These are phyloP conservation scores for Cottoperca gobio DNA, from an alignment of 2,797 vertebrate species.

Conservation along the genomic window DNA sequence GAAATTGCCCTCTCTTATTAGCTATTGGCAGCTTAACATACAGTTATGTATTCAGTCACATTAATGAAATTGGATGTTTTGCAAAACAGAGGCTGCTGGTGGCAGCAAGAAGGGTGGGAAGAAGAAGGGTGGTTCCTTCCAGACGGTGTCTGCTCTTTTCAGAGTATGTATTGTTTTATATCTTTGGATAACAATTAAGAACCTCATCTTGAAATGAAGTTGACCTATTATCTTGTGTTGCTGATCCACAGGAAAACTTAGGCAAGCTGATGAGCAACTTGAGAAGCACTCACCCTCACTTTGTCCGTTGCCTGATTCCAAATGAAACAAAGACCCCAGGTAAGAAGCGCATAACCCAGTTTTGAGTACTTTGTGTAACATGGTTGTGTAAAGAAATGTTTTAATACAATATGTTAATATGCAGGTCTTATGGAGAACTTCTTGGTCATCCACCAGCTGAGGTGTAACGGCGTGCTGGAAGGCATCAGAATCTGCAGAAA, in stretches of 20 bases:
- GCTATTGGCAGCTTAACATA: too few species aligned
- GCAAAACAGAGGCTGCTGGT: not conserved
- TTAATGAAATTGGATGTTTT: not conserved
- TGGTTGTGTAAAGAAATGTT: not conserved
- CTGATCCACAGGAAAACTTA: constrained; percentile 87
- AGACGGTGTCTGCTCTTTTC: constrained; percentile 87
- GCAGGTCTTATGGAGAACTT: constrained; percentile 80
- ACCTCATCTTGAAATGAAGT: not conserved
- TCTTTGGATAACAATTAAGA: not conserved
- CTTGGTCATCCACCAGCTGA: constrained; percentile 89
- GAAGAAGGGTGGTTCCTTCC: constrained; percentile 93
- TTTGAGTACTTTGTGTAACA: too few species aligned
- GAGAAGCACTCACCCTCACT: constrained; percentile 88
- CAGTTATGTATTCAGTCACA: too few species aligned
- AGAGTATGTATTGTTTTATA: constrained; percentile 81
- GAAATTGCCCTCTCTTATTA: too few species aligned
- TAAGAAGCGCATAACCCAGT: too few species aligned
- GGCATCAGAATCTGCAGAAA: constrained; percentile 91
- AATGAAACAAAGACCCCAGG: constrained; percentile 92
- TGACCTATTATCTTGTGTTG: too few species aligned
- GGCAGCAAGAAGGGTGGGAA: constrained; percentile 71
- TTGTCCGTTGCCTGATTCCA: constrained; percentile 93
- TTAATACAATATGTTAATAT: not conserved
- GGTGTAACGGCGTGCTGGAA: constrained; percentile 90
- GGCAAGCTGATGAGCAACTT: constrained; percentile 74